phyloP scores from a whole-genome alignment of 2,797 vertebrate genomes.

The Cephalopachus bancanus region DNA sequence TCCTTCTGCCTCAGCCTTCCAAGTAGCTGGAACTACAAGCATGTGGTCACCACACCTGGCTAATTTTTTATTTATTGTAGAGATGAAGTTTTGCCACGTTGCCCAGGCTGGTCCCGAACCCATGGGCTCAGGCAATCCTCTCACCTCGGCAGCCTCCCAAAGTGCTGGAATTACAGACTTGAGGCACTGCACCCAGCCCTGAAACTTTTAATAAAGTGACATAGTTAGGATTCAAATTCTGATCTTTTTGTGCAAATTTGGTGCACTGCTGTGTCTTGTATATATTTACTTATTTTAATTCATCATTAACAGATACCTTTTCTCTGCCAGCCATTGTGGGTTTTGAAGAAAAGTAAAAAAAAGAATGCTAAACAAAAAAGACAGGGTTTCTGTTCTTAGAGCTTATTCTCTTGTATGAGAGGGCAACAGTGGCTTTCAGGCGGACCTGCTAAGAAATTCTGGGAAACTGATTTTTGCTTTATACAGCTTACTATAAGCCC shows the following conservation, averaged over 20 bases:
- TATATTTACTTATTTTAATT: conserved; percentile 23
- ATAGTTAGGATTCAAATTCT: neutral
- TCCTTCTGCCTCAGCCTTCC: too few species aligned
- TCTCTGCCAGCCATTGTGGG: neutral
- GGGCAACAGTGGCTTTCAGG: neutral
- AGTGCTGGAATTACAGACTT: too few species aligned
- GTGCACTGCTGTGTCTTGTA: neutral
- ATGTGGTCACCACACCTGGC: too few species aligned
- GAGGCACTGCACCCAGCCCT: too few species aligned
- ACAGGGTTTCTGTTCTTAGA: neutral
- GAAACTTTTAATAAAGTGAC: neutral
- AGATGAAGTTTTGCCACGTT: too few species aligned
- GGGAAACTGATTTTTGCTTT: neutral
- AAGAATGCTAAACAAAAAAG: neutral
- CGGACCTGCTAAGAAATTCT: conserved; percentile 23
- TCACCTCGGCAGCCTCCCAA: too few species aligned
- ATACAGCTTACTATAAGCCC: neutral
- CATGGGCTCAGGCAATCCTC: too few species aligned
- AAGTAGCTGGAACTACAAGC: too few species aligned
- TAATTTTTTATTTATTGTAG: too few species aligned
- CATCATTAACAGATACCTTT: neutral
- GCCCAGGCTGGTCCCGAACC: too few species aligned
- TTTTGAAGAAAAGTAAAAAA: neutral
- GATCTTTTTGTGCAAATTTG: conserved; percentile 22
- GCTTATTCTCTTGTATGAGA: neutral